Evolutionary conservation across 2,797 vertebrate species (phyloP), one percentile per base, ranked within the genome.

Genomic region (Sebastes steindachneri): DNA sequence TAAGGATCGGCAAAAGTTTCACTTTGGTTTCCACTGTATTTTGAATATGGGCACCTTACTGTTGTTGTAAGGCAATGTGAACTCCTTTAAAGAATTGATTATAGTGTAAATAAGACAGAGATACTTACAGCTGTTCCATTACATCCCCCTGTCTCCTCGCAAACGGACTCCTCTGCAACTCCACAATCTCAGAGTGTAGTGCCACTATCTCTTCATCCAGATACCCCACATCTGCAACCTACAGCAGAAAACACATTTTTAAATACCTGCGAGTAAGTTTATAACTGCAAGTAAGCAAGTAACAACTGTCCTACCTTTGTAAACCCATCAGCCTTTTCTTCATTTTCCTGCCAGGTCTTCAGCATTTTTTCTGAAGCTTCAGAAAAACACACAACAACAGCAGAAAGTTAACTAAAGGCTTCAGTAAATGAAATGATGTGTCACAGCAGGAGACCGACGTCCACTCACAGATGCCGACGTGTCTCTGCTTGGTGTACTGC

Each of bases 321-420:
- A 93, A 97, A 98, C 7, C 90, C 96, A 55, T 96, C 95, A 26
- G 98, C 97, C 86, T 97, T 99, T 84, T 97, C 96, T 92, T 98
- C 97, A 95, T 98, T 99, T 80, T 99, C 98, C 87, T 98, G 97
- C 99, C 98, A 99, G 3, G 97, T 97, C 94, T 97, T 99, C 48
- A 99, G 92, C 97, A 99, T 97, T 94, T 99, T 99, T 92, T 99
- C 97, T 57, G 98, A 99, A 83, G 98, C 99, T 99, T 91, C 78
- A 92, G 70, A 86, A 53, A 55, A 77, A 77, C 25, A 59, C 21
- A 79, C 21, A 83, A 73, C 19, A 85, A 62, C 11, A 79, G 8
- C 31, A 86, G 48, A 53, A 2, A 51, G 5, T 28, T 64, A 1
- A 74, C 11, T 63, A 29, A 9, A 15, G 31, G 33, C 58, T 73